Evolutionary conservation across 2,888 invertebrate species (phyloP), one percentile per base, ranked within the genome.

Genomic region (Brassicogethes aeneus): DNA sequence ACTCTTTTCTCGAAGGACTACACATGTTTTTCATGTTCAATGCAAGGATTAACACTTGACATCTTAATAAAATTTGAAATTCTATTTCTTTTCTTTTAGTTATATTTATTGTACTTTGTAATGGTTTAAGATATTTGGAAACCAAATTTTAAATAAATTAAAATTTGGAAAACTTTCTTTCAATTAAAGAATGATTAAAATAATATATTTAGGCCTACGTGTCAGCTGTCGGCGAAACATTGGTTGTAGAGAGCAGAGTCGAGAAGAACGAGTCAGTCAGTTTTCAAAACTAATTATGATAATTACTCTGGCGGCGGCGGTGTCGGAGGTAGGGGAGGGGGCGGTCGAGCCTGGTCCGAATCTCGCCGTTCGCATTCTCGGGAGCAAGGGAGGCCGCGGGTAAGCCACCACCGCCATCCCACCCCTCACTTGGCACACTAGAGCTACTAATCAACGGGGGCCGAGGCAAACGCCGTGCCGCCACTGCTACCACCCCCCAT

Each of bases 271-370:
- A n/a, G n/a, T n/a, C n/a, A 48, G 48, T 50, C 49, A 52, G 48
- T 51, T 47, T 50, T 52, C 51, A 54, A 57, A 61, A 60, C 60
- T 62, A 61, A 64, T 64, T 63, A 62, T 62, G 59, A 62, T 65
- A 63, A 64, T 63, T 62, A 62, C 60, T 57, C 55, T 43, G 46
- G 23, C 10, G n/a, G 23, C 60, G 57, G 55, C 44, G 46, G 48
- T 32, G 8, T 32, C 32, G 5, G 23, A 5, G 7, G 23, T 10
- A 5, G 23, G 7, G 7, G 23, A 5, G 7, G 23, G 7, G 7
- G 23, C 23, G n/a, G n/a, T n/a, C n/a, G n/a, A n/a, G n/a, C n/a
- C n/a, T n/a, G n/a, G 48, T 52, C 54, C 54, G 53, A 48, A 48
- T 51, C 46, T 45, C 42, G 42, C 45, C n/a, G n/a, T 51, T 32